Percentiles rank a stretch among this genome's conserved stretches.
These are phyloP conservation scores for Mugil cephalus DNA, from an alignment of 2,113 vertebrate species.

Conservation along the genomic window DNA sequence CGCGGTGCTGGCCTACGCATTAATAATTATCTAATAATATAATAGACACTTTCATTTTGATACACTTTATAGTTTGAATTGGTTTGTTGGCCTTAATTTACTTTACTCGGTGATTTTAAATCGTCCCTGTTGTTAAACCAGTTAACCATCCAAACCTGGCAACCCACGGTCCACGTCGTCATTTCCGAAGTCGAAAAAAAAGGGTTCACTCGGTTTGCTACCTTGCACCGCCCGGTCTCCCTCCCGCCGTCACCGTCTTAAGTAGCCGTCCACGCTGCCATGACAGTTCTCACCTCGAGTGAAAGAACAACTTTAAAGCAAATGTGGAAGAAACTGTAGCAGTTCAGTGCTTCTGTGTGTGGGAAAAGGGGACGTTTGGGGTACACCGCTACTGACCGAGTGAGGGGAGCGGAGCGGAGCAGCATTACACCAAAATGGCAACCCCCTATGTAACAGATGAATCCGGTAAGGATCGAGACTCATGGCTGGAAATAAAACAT, in stretches of 20 bases:
- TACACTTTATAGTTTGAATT: too few relatives aligned
- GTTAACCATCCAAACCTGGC: conserved; percentile 52
- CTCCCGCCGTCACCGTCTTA: neutral
- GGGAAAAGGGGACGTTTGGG: neutral
- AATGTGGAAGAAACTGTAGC: conserved; percentile 2
- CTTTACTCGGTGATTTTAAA: too few relatives aligned
- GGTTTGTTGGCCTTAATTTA: too few relatives aligned
- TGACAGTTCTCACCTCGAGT: conserved; percentile 9
- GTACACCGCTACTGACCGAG: conserved; percentile 47
- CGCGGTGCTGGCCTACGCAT: neutral
- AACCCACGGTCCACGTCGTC: conserved; percentile 73
- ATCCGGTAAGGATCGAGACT: conserved; percentile 90
- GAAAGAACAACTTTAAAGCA: neutral
- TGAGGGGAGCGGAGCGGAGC: conserved; percentile 62
- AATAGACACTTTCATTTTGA: too few relatives aligned
- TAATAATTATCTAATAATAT: neutral
- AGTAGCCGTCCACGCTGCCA: conserved; percentile 9
- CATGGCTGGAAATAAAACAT: neutral
- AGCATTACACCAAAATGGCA: conserved; percentile 89
- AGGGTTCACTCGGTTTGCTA: conserved; percentile 46
- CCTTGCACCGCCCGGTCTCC: neutral
- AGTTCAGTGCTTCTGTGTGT: neutral
- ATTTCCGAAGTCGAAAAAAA: conserved; percentile 62
- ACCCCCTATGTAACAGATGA: conserved; percentile 96
- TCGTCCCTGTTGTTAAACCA: too few relatives aligned